Evolutionary conservation across 2,797 vertebrate genomes (phyloP).

Genomic region (Alfaro cultratus): DNA sequence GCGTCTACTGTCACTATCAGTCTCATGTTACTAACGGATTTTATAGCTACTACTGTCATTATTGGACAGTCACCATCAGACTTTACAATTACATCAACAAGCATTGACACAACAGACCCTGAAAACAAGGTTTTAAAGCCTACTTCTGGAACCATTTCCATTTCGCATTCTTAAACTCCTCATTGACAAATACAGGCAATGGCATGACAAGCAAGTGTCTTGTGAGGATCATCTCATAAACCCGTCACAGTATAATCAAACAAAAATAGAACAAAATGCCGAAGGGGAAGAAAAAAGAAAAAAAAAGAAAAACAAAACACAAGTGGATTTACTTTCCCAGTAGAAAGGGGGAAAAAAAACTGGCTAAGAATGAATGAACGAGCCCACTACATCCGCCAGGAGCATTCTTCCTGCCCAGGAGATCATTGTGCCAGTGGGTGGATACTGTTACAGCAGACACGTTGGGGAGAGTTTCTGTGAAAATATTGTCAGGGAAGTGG

Average conservation of each 20-base stretch:
- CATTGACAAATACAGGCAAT: conserved; percentile 31
- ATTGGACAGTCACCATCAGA: too few relatives aligned
- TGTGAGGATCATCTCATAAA: conserved; percentile 45
- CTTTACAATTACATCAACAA: neutral
- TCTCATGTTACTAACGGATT: too few relatives aligned
- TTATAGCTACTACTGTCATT: too few relatives aligned
- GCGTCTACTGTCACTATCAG: too few relatives aligned
- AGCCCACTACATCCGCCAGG: conserved; percentile 76
- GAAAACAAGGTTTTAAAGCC: neutral
- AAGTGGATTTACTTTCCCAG: conserved; percentile 72
- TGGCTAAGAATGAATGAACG: conserved; percentile 79
- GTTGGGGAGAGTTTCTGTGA: conserved; percentile 68
- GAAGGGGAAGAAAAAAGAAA: conserved; percentile 28
- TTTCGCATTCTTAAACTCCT: conserved; percentile 40
- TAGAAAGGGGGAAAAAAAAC: conserved; percentile 60
- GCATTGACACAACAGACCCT: neutral
- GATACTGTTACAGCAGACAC: conserved; percentile 71
- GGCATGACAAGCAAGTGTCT: conserved; percentile 18
- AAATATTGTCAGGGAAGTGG: conserved; percentile 75
- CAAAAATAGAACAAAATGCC: conserved; percentile 61
- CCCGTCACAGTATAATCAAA: conserved; percentile 53
- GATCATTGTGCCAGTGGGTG: conserved; percentile 78
- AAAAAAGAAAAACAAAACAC: conserved; percentile 30
- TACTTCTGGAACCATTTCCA: conserved; percentile 28
- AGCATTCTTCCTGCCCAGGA: conserved; percentile 71